Conservation (phyloP, 2,113 vertebrate genomes). For the Tychaedon coryphoeus region DNA sequence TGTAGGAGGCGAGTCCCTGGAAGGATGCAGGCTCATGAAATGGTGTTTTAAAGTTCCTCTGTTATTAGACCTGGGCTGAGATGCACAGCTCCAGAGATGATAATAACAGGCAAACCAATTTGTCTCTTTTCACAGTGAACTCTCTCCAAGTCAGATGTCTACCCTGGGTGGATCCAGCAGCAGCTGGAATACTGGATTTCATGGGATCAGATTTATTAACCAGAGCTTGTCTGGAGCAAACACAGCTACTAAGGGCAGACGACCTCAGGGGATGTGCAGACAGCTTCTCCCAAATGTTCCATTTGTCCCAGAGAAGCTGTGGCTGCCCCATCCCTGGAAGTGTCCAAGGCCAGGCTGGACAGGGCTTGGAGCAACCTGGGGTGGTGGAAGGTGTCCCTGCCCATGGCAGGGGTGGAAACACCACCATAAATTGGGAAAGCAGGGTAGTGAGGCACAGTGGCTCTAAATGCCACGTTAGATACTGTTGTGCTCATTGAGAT, state of each 20-base stretch:
- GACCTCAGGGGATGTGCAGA: not conserved
- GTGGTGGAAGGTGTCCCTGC: rapidly evolving
- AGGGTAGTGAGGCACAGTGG: slow-evolving; percentile 44
- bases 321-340: not conserved
- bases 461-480: slow-evolving; percentile 62
- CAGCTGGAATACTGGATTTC: not conserved
- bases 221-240: not conserved
- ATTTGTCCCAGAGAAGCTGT: not conserved
- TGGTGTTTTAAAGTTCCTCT: not conserved
- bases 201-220: not conserved
- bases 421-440: slow-evolving; percentile 46
- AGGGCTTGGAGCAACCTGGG: not conserved
- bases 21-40: not conserved
- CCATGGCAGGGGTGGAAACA: not conserved
- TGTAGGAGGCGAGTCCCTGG: not conserved
- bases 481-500: slow-evolving; percentile 31
- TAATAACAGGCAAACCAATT: not conserved
- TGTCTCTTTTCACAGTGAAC: not conserved
- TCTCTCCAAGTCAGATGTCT: not conserved
- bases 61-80: not conserved
- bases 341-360: not conserved
- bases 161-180: not conserved
- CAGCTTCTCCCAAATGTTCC: not conserved
- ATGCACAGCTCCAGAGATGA: not conserved
- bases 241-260: not conserved